A percentile compares a stretch with the other conserved stretches of the same genome.
Conservation (phyloP, 2,113 vertebrate genomes). For the Nothobranchius kuhntae region DNA sequence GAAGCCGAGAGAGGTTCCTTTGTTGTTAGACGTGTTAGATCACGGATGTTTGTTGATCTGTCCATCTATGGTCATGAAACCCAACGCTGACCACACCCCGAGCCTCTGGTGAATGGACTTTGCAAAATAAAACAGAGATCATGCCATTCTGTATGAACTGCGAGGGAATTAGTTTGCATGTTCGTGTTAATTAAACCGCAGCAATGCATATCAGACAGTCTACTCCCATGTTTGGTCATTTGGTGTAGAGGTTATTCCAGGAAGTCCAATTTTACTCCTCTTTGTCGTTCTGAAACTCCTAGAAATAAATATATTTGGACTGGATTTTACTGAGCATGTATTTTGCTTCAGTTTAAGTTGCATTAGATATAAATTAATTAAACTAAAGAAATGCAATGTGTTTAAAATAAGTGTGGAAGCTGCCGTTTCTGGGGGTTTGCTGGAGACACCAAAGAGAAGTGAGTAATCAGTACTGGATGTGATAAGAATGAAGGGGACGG, state of each 20-base stretch:
- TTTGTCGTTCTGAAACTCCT: neutral
- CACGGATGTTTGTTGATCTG: neutral
- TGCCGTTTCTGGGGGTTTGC: no score
- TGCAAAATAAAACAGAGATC: conserved; percentile 40
- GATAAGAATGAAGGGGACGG: no score
- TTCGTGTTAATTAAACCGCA: conserved; percentile 9
- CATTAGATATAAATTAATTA: no score
- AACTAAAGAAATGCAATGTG: no score
- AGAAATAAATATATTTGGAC: neutral
- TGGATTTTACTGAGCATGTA: neutral
- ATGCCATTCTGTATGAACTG: conserved; percentile 10
- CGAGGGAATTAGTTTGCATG: conserved; percentile 30
- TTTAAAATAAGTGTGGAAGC: no score
- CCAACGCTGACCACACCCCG: neutral
- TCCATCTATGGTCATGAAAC: conserved; percentile 3
- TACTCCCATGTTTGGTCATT: neutral
- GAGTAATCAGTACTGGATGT: no score
- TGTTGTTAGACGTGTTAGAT: neutral
- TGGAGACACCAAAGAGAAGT: no score
- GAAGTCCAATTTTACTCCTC: neutral
- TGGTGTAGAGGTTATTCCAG: neutral
- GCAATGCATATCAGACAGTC: neutral
- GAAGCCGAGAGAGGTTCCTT: neutral
- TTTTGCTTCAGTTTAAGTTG: no score
- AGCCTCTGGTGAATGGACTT: conserved; percentile 10